Base-by-base conservation (phyloP, 2,797 vertebrate species). In the Spinus pinus region DNA sequence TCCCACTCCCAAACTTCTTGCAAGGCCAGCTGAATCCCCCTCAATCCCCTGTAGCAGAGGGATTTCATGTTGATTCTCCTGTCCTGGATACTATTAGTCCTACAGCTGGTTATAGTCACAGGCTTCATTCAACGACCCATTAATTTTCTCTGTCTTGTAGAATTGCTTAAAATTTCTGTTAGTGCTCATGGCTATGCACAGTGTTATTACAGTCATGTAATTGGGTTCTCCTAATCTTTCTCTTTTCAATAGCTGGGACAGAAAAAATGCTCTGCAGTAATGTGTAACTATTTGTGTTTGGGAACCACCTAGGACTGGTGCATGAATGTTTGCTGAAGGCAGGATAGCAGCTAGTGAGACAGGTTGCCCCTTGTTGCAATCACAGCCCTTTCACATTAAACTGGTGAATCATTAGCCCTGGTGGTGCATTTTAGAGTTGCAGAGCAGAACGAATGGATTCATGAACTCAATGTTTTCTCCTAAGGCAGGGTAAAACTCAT, bases 331-430 rank as follows among this genome's bases (percentile, higher is more conserved):
- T 53, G 66, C 80, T 77, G 54, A 75, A 41, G 69, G 67, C 72
- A 92, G 51, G 75, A 35, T 28, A 82, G 72, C 37, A 86, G 27
- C 27, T 41, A 53, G 50, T 60, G 69, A 56, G 78, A 39, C 90
- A 95, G 91, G 92, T 86, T 96, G 71, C 49, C 41, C 88, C 51
- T 8, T 93, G 88, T 85, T 93, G 79, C 81, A 72, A 10, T 57
- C 56, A 42, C 35, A 77, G 50, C 42, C 60, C 35, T 30, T 70
- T 74, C 84, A 54, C 84, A 96, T 97, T 97, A 96, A 87, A 19
- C 65, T 90, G 66, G 97, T 98, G 85, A 98, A 98, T 97, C 88
- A 98, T 98, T 98, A 98, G 83, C 97, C 87, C 44, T 53, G 30
- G 46, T 69, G 67, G 58, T 79, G 44, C 64, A 30, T 75, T 27